Percentiles rank a stretch among this genome's conserved stretches.
phyloP scores from a whole-genome alignment of 2,113 vertebrate species.

The Cryptomyrus ogoouensis region DNA sequence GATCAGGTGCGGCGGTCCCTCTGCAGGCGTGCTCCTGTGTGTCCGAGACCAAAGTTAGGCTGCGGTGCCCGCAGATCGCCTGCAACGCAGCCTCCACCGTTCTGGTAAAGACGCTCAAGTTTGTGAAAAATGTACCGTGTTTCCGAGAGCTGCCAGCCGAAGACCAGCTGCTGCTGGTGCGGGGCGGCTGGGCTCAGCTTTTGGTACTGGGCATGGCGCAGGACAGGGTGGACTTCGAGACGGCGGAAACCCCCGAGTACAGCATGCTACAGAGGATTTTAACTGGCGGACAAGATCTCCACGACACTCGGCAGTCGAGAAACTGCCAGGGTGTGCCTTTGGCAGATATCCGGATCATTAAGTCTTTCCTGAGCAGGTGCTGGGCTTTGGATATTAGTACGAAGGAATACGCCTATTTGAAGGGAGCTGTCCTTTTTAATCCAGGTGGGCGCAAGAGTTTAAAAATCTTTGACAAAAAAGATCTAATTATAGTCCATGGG shows the following conservation, averaged over 20 bases:
- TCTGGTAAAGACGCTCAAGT: conserved; percentile 85
- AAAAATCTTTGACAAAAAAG: not conserved
- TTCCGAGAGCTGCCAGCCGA: conserved; percentile 84
- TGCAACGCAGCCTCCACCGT: conserved; percentile 83
- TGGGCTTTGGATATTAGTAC: conserved; percentile 87
- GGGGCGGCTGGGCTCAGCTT: conserved; percentile 82
- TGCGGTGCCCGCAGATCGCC: conserved; percentile 77
- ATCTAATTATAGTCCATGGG: not conserved
- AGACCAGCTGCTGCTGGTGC: conserved; percentile 81
- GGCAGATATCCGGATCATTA: conserved; percentile 73
- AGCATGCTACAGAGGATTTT: conserved; percentile 81
- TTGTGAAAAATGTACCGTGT: conserved; percentile 87
- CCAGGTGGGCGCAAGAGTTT: conserved; percentile 65
- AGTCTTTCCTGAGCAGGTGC: conserved; percentile 82
- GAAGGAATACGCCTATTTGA: conserved; percentile 95
- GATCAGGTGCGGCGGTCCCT: conserved; percentile 36
- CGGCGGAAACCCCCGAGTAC: conserved; percentile 75
- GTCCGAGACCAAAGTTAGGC: conserved; percentile 59
- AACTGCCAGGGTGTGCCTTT: conserved; percentile 54
- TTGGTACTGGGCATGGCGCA: conserved; percentile 89
- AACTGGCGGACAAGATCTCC: conserved; percentile 60
- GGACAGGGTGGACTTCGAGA: conserved; percentile 80
- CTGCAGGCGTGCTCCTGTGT: conserved; percentile 67
- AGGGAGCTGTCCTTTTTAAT: conserved; percentile 91
- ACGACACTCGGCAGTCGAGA: conserved; percentile 30